A percentile compares a stretch with the other conserved stretches of the same genome.
These are phyloP conservation scores for Lymantria monacha DNA, from an alignment of 2,888 invertebrate genomes.

Conservation along the genomic window DNA sequence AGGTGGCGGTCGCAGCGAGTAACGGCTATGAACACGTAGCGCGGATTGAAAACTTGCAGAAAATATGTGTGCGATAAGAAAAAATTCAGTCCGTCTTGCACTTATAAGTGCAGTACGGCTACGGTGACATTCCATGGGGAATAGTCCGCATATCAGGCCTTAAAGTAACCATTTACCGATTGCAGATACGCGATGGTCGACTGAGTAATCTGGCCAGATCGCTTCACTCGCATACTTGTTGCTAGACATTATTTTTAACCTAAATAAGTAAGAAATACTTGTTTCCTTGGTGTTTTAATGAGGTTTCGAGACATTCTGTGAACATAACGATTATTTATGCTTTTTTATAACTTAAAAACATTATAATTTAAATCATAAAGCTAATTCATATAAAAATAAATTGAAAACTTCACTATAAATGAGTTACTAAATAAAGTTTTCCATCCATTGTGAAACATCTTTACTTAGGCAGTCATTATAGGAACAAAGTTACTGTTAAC, in stretches of 20 bases:
- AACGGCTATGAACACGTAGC: constrained; percentile 47
- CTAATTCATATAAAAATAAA: constrained; percentile 4
- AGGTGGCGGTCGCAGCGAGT: constrained; percentile 38
- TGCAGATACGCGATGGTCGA: constrained; percentile 80
- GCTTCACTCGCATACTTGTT: constrained; percentile 70
- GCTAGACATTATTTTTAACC: constrained; percentile 76
- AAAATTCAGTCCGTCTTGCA: constrained; percentile 76
- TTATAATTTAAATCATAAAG: constrained; percentile 5
- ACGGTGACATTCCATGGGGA: constrained; percentile 76
- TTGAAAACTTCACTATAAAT: constrained; percentile 29
- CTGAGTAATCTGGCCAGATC: constrained; percentile 76
- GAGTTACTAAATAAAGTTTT: constrained; percentile 33
- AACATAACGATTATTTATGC: constrained; percentile 16
- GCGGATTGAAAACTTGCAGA: constrained; percentile 77
- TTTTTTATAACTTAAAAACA: constrained; percentile 1
- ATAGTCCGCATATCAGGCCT: constrained; percentile 77
- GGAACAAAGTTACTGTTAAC: constrained; percentile 70
- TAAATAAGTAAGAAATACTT: constrained; percentile 76
- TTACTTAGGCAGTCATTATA: constrained; percentile 61
- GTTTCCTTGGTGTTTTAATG: constrained; percentile 62
- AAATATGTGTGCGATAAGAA: constrained; percentile 80
- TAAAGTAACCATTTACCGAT: constrained; percentile 80
- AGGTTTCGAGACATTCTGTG: constrained; percentile 29
- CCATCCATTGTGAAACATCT: constrained; percentile 41
- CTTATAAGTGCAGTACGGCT: constrained; percentile 76